Evolutionary conservation across 2,797 vertebrate genomes (phyloP), one percentile per base, ranked within the genome.

Genomic region (Phoxinus dragarum): DNA sequence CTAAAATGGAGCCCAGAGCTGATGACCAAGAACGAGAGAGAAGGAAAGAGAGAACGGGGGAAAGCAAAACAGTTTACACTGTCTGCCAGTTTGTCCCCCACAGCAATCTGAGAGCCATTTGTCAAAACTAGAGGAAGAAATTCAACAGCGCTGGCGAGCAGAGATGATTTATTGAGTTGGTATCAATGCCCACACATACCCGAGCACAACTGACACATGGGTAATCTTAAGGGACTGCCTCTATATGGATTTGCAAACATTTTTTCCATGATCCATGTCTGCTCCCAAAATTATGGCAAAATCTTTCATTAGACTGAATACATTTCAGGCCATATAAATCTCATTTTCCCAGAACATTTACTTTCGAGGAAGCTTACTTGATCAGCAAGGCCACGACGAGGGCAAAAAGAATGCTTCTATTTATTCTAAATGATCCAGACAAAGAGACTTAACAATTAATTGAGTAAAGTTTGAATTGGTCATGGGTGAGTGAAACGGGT

Each of bases 71-170:
- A 86, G 84, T 88, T 89, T 86, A 88, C 85, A 81, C 69, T 77
- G 73, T 68, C 21, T 90, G 87, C 86, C 85, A 68, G 86, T 90
- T 88, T 87, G 80, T 84, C 84, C 52, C 78, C 36, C 75, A 52
- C 80, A 84, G 87, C 86, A 88, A 91, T 91, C 84, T 91, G 89
- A 90, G 73, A 92, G 82, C 72, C 86, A 89, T 93, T 90, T 91
- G 89, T 92, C 90, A 89, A 90, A 91, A 78, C 86, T 80, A 67
- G 78, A 69, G 56, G 83, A 89, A 88, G 79, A 89, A 86, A 84
- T 88, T 84, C 82, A 36, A 49, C 31, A 77, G 61, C 19, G 27
- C 85, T 64, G 83, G 76, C 31, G 81, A 83, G 40, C 40, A 67
- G 64, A 42, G 52, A 82, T 79, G 87, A 90, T 90, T 90, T 90